These are phyloP conservation scores for Sterna hirundo DNA, from an alignment of 2,113 vertebrate genomes.

Conservation along the genomic window DNA sequence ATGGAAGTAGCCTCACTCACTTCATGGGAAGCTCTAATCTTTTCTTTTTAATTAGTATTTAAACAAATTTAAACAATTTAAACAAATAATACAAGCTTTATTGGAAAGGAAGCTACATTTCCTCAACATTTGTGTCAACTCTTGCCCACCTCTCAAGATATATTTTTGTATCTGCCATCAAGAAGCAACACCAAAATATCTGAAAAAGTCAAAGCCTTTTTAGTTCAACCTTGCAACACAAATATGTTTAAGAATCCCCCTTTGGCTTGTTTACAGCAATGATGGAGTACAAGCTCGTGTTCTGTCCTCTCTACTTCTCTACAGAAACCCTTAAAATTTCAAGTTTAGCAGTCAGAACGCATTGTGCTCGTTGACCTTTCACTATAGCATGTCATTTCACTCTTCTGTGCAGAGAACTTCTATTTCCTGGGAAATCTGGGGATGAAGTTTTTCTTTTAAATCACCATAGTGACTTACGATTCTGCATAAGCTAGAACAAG, in stretches of 20 bases:
- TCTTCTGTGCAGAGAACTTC: not conserved
- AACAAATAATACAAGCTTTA: not conserved
- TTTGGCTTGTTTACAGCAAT: not conserved
- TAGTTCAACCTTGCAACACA: not conserved
- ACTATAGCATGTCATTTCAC: not conserved
- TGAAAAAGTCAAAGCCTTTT: slow-evolving; percentile 42
- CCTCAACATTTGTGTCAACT: not conserved
- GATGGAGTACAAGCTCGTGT: not conserved
- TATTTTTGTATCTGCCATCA: not conserved
- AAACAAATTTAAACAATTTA: not conserved
- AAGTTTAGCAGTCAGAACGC: slow-evolving; percentile 10
- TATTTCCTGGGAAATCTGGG: not conserved
- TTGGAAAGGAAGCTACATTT: not conserved
- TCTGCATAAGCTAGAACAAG: not conserved
- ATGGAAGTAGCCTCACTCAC: not conserved
- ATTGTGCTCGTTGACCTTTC: slow-evolving; percentile 46
- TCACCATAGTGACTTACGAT: not conserved
- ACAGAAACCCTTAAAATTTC: not conserved
- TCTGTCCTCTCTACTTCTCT: not conserved
- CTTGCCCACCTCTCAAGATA: not conserved
- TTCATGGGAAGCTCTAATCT: not conserved
- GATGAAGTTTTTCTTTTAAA: not conserved
- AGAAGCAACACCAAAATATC: not conserved
- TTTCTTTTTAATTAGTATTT: not conserved
- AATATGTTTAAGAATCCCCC: not conserved